phyloP scores from a whole-genome alignment of 2,113 vertebrate genomes.

The Cyanistes caeruleus region DNA sequence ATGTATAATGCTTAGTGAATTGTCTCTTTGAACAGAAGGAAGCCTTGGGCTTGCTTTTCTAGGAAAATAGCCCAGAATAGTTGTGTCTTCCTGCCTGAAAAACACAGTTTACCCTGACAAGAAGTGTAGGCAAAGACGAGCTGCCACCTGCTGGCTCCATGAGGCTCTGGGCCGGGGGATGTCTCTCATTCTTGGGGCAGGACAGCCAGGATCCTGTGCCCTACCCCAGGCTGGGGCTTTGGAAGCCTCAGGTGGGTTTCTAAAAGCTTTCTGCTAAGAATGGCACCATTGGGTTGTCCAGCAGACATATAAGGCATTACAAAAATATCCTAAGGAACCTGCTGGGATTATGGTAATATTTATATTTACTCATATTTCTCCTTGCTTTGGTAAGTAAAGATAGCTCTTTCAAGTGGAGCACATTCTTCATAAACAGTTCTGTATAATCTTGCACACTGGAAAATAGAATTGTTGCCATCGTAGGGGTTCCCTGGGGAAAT shows the following conservation, averaged over 20 bases:
- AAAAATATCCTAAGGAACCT: not conserved
- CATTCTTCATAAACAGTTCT: not conserved
- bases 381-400: not conserved
- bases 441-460: not conserved
- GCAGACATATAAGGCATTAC: not conserved
- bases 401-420: not conserved
- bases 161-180: not conserved
- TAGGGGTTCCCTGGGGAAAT: conserved; percentile 9
- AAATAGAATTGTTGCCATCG: not conserved
- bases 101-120: not conserved
- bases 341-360: not conserved
- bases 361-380: not conserved
- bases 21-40: not conserved
- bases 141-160: conserved; percentile 27
- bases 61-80: not conserved
- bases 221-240: not conserved
- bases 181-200: not conserved
- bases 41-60: not conserved
- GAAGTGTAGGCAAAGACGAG: not conserved
- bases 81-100: not conserved
- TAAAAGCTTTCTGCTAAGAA: not conserved
- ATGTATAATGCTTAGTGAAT: not conserved
- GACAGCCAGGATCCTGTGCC: not conserved
- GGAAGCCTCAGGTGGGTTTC: not conserved
- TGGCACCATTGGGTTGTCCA: not conserved